Base-by-base conservation (phyloP, 1,140 invertebrate species). In the Eupristina koningsbergeri region DNA sequence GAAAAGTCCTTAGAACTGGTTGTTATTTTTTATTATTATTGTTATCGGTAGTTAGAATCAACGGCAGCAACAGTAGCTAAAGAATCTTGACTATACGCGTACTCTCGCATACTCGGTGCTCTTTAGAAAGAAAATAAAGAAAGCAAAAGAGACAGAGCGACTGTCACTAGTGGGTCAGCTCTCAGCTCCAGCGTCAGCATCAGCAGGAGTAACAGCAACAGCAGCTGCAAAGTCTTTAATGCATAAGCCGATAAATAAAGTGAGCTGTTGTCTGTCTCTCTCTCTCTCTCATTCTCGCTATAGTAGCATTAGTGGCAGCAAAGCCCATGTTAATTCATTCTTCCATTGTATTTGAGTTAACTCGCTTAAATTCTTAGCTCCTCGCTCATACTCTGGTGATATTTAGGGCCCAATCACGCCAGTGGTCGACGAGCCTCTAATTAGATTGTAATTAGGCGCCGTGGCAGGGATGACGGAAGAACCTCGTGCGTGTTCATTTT, bases 171-270 rank as follows among this genome's bases (percentile, higher is more conserved):
- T 71, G 53, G 19, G 73, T 45, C 45, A 75, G 26, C 29, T 53
- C 29, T 75, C 73, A 34, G 71, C 71, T 47, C n/a, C 61, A 64
- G n/a, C n/a, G n/a, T n/a, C n/a, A n/a, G n/a, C n/a, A n/a, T n/a
- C n/a, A n/a, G n/a, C n/a, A n/a, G n/a, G n/a, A 53, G 9, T 17
- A 53, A 17, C 50, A 53, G 53, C 53, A 58, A 3, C 53, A 58
- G 53, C 53, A 58, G 53, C 53, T 26, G 19, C 53, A 58, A 13
- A 22, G 50, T 77, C 74, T 78, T 83, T 83, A 64, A 53, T 73
- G 81, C 78, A 83, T 78, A 83, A 78, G 75, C 81, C 47, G 64
- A 83, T 83, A 76, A 83, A 83, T 83, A 83, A 78, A 83, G 81
- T 78, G 74, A 47, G 41, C 39, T 34, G 45, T 58, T 34, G 45